Conservation (phyloP, 2,888 invertebrate species). For the Pandemis cinnamomeana region DNA sequence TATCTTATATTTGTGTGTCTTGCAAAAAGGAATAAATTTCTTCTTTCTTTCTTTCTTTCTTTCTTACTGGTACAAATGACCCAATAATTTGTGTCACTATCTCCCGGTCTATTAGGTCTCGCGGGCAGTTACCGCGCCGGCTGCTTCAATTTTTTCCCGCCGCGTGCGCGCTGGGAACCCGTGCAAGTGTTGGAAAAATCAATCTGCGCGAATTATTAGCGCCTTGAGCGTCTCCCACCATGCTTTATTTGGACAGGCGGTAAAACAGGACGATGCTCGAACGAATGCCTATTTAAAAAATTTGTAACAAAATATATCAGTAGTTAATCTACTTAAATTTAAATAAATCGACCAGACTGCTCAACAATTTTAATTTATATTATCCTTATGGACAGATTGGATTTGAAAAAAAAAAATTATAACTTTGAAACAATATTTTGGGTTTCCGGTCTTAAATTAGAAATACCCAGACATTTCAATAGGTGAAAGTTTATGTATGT, state of each 20-base stretch:
- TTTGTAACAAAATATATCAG: no score
- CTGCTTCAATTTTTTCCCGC: slow-evolving; percentile 57
- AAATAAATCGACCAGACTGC: no score
- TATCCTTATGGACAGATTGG: neutral
- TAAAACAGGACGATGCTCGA: neutral
- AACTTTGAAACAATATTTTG: no score
- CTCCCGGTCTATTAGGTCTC: no score
- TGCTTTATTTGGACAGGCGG: slow-evolving; percentile 5
- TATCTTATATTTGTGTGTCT: no score
- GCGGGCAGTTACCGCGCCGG: slow-evolving; percentile 62
- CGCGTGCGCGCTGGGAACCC: slow-evolving; percentile 66
- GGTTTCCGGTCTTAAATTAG: neutral
- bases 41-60: no score
- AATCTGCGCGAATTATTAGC: slow-evolving; percentile 56
- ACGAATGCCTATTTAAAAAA: neutral
- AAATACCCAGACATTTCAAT: neutral
- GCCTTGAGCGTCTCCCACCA: neutral
- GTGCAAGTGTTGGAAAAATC: slow-evolving; percentile 74
- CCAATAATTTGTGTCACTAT: no score
- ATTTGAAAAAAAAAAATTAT: neutral
- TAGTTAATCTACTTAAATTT: no score
- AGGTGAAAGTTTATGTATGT: no score
- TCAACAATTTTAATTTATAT: neutral
- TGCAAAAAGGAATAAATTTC: no score
- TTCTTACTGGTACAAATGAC: no score